Conservation (phyloP, 2,797 vertebrate species). For the Apodemus agrarius region DNA sequence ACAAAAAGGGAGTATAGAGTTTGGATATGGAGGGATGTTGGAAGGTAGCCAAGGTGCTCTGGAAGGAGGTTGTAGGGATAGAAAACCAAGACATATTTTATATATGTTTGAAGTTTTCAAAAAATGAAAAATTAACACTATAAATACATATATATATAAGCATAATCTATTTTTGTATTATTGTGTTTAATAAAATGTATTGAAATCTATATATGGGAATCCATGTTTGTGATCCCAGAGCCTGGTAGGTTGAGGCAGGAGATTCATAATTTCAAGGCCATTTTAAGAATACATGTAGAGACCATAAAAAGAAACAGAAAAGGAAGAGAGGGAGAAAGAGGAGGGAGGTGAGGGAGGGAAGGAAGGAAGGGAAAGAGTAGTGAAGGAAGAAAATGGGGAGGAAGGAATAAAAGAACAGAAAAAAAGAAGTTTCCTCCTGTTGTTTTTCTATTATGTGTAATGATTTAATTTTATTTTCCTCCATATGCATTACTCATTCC, state of each 20-base stretch:
- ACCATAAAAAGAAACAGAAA: not conserved
- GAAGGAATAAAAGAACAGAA: not conserved
- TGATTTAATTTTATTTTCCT: not conserved
- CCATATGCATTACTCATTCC: not conserved
- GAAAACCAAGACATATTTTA: no score
- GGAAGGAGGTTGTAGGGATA: no score
- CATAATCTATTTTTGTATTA: not conserved
- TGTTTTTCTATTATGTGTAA: not conserved
- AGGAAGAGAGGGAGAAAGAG: not conserved
- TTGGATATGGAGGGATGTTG: no score
- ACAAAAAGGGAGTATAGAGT: no score
- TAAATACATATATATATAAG: not conserved
- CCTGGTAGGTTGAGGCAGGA: not conserved
- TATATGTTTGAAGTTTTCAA: no score
- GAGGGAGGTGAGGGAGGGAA: not conserved
- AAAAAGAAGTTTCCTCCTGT: not conserved
- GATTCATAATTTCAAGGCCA: not conserved
- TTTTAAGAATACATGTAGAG: not conserved
- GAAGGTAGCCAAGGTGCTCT: no score
- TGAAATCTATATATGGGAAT: not conserved
- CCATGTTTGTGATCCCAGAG: not conserved
- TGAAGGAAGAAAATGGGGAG: not conserved
- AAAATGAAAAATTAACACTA: no score
- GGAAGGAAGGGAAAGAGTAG: not conserved
- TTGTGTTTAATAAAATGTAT: not conserved